These are phyloP conservation scores for Leptopilina myrica DNA, from an alignment of 2,888 invertebrate genomes.

Conservation along the genomic window DNA sequence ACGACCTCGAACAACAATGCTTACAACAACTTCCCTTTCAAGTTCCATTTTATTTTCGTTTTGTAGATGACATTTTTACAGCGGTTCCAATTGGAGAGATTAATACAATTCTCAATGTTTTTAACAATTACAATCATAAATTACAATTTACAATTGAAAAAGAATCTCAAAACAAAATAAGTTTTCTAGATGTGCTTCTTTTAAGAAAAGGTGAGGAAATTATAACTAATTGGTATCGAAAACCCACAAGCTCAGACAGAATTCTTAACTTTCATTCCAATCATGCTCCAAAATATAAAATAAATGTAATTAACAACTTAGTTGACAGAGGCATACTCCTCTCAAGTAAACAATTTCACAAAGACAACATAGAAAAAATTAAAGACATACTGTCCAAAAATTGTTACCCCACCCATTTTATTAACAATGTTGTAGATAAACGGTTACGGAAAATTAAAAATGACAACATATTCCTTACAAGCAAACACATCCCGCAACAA, in stretches of 20 bases:
- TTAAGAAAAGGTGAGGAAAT: background rate
- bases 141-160: background rate
- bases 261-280: background rate
- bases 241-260: background rate
- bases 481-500: background rate
- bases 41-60: background rate
- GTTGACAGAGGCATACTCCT: background rate
- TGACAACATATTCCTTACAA: too few relatives aligned
- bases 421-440: background rate
- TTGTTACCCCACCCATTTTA: background rate
- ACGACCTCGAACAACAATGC: background rate
- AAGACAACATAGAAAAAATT: background rate
- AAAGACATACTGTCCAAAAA: background rate
- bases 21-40: background rate
- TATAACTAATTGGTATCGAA: too few relatives aligned
- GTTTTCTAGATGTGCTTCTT: background rate
- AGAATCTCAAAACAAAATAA: background rate
- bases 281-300: background rate
- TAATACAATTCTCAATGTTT: background rate
- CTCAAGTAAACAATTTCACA: background rate
- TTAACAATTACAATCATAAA: background rate
- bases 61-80: background rate
- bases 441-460: background rate
- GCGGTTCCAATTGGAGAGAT: background rate
- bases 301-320: background rate